Conservation (phyloP, 2,113 vertebrate species). For the Megaleporinus macrocephalus region DNA sequence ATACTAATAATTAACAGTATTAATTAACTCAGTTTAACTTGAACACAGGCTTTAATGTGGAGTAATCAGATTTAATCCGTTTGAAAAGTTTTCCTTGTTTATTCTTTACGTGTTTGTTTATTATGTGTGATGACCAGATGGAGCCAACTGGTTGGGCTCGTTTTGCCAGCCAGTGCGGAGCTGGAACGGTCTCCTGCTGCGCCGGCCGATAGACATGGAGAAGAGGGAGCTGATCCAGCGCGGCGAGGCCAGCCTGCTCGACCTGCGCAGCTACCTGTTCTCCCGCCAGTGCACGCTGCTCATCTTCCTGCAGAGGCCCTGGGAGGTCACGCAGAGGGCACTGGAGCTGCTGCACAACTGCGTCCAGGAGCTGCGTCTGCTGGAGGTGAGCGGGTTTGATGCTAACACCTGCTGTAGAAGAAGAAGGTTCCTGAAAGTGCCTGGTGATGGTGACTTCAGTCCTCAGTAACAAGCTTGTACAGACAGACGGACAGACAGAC, state of each 20-base stretch:
- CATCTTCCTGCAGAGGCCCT: conserved; percentile 94
- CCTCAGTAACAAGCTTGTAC: too few species aligned
- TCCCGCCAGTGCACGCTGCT: conserved; percentile 96
- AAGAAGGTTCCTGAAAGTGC: too few species aligned
- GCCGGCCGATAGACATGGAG: conserved; percentile 98
- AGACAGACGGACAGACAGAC: too few species aligned
- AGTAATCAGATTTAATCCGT: too few species aligned
- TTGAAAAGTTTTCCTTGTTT: too few species aligned
- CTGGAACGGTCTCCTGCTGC: conserved; percentile 92
- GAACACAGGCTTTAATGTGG: too few species aligned
- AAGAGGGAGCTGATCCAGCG: conserved; percentile 92
- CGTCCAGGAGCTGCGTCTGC: conserved; percentile 91
- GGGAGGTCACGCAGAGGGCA: conserved; percentile 94
- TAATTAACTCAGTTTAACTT: too few species aligned
- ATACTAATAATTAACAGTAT: too few species aligned
- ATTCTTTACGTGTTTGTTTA: neutral
- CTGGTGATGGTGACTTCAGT: too few species aligned
- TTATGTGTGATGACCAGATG: conserved; percentile 79
- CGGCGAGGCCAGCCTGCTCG: conserved; percentile 89
- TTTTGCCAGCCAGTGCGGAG: conserved; percentile 94
- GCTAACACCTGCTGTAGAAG: neutral
- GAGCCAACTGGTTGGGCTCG: conserved; percentile 94
- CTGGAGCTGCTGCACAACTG: conserved; percentile 97
- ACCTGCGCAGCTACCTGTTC: conserved; percentile 96
- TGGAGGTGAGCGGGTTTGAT: conserved; percentile 83